Base-by-base conservation (phyloP, 2,113 vertebrate species). In the Anser brachyrhynchus region DNA sequence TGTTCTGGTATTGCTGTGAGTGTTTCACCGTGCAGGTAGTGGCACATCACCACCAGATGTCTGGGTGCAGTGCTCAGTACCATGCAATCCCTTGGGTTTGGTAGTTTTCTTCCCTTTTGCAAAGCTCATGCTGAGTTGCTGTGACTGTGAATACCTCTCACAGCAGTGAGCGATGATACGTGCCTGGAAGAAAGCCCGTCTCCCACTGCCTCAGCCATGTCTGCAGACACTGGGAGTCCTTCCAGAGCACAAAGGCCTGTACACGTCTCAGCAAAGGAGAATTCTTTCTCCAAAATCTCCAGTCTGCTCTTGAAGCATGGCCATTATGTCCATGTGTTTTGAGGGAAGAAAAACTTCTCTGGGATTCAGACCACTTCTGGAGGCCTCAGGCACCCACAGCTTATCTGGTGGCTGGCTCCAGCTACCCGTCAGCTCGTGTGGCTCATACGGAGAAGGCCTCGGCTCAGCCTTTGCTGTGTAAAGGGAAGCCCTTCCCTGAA, bases 351-450 rank as follows among this genome's bases (percentile, higher is more conserved):
- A 54, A 88, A 55, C 14, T 69, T 43, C 4, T 2, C 43, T 28
- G 33, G 55, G 55, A 19, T 59, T 87, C 76, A 78, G n/a, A 51
- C 26, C 37, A 26, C 22, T 73, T 83, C 67, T 79, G 49, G 35
- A 65, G 39, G 41, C 64, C 29, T 72, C 51, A 51, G 51, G 33
- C 19, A 79, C 86, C 59, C 23, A 58, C 22, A 44, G 0, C 1
- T 76, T 58, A 18, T 19, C 28, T 0, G 0, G 10, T 21, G 15
- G 35, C 39, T 54, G 69, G 17, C 37, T 72, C 2, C 52, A 91
- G 33, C 58, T 31, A 4, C 75, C 65, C 66, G 69, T 10, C 21
- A 15, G 19, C 6, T 25, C 43, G 4, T 46, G 69, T 20, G 25
- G 86, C 54, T 86, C 71, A 1, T 11, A 10, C 4, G 55, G 86